Percentiles rank a stretch among this genome's conserved stretches.
Conservation (phyloP, 2,888 invertebrate species). For the Xiphydria camelus region DNA sequence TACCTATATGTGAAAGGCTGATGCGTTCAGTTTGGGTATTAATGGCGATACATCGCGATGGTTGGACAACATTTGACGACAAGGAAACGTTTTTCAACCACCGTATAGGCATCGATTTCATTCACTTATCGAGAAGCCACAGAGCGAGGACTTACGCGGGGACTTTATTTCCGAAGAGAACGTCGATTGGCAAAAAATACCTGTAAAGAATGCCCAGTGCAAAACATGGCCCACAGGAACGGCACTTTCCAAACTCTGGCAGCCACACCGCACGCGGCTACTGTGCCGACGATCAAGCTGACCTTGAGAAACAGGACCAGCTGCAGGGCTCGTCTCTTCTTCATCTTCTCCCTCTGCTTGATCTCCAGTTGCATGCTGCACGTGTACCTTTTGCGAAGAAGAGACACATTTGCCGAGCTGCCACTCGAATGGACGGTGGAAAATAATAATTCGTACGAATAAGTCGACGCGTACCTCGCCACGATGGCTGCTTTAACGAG, state of each 20-base stretch:
- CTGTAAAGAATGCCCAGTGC: conserved; percentile 54
- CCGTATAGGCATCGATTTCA: no score
- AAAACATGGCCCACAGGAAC: conserved; percentile 53
- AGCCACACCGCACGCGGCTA: conserved; percentile 55
- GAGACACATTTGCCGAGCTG: no score
- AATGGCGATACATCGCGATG: no score
- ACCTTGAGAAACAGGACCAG: conserved; percentile 65
- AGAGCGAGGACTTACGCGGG: no score
- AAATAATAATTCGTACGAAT: no score
- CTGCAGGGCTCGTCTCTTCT: conserved; percentile 63
- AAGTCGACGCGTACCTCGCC: conserved; percentile 51
- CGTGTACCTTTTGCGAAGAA: conserved; percentile 57
- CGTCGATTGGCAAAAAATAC: conserved; percentile 22
- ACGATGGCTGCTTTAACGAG: conserved; percentile 62
- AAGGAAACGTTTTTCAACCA: no score
- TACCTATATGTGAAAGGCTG: no score
- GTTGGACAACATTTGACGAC: no score
- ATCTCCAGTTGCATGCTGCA: conserved; percentile 65
- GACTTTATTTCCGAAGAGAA: neutral
- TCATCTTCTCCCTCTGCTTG: conserved; percentile 65
- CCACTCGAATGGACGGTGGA: no score
- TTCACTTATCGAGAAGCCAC: no score
- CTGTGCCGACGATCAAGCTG: conserved; percentile 57
- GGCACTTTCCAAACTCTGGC: conserved; percentile 51
- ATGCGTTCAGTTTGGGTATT: no score